phyloP scores from a whole-genome alignment of 2,888 invertebrate species.

The Heliconius sara region DNA sequence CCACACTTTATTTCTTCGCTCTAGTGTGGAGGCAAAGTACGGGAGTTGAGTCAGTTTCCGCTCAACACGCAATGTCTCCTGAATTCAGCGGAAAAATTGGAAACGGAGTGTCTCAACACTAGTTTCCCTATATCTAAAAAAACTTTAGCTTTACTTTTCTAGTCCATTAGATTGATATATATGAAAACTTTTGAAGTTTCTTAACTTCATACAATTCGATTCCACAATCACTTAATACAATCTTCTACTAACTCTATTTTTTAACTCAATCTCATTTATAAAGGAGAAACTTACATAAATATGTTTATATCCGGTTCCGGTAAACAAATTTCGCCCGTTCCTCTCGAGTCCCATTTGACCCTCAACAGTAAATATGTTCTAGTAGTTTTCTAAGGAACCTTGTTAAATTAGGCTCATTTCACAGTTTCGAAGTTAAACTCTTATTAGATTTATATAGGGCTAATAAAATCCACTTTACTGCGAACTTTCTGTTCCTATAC shows the following conservation, averaged over 20 bases:
- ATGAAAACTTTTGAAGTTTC: not conserved
- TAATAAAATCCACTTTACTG: conserved; percentile 50
- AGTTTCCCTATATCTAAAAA: not conserved
- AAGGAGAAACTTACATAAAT: not conserved
- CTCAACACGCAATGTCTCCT: not conserved
- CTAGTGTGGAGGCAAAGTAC: not conserved
- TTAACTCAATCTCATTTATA: conserved; percentile 1
- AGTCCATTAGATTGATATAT: not conserved
- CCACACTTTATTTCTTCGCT: too few species aligned
- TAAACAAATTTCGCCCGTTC: conserved; percentile 33
- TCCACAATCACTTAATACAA: not conserved
- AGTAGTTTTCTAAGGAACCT: conserved; percentile 43
- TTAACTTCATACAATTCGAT: not conserved
- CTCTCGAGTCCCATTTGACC: conserved; percentile 26
- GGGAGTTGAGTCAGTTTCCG: not conserved
- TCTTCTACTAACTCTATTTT: not conserved
- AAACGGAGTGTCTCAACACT: not conserved
- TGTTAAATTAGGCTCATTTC: conserved; percentile 52
- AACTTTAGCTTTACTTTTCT: not conserved
- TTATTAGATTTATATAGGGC: conserved; percentile 37
- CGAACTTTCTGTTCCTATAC: conserved; percentile 17
- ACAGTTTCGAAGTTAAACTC: conserved; percentile 54
- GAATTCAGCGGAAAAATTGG: not conserved
- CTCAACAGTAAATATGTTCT: conserved; percentile 45
- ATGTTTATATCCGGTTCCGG: conserved; percentile 4